These are phyloP conservation scores for Burhinus bistriatus DNA, from an alignment of 2,113 vertebrate genomes.

Conservation along the genomic window DNA sequence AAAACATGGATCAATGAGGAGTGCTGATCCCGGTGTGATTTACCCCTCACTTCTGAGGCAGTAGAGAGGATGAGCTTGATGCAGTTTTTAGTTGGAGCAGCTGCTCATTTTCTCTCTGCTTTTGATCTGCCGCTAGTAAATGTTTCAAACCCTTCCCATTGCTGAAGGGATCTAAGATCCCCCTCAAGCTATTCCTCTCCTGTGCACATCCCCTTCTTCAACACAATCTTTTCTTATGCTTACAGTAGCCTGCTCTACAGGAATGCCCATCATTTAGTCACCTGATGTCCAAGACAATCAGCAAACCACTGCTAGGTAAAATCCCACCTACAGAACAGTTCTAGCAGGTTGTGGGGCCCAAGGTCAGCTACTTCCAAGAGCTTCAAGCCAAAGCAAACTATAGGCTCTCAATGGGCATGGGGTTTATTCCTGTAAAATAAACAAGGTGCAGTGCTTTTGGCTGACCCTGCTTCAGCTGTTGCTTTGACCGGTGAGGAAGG, in stretches of 20 bases:
- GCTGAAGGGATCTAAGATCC: background rate
- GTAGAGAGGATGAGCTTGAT: background rate
- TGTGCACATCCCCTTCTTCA: background rate
- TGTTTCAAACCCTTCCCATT: background rate
- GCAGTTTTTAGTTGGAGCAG: conserved; percentile 54
- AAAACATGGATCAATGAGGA: background rate
- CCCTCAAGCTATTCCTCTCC: background rate
- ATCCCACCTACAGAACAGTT: background rate
- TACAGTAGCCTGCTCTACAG: background rate
- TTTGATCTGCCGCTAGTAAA: conserved; percentile 26
- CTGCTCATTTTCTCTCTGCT: conserved; percentile 31
- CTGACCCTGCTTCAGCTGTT: background rate
- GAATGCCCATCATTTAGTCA: fast-evolving
- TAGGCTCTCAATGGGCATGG: background rate
- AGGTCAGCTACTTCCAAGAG: background rate
- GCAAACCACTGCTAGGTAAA: background rate
- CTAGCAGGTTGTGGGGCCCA: background rate
- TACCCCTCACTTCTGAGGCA: background rate
- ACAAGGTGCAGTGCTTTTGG: background rate
- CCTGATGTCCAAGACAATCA: background rate
- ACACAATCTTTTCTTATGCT: background rate
- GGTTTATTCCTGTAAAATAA: background rate
- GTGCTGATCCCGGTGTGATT: conserved; percentile 15
- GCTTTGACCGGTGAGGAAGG: background rate
- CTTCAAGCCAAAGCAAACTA: background rate